Conservation (phyloP, 2,113 vertebrate genomes). For the Cottus gobio region DNA sequence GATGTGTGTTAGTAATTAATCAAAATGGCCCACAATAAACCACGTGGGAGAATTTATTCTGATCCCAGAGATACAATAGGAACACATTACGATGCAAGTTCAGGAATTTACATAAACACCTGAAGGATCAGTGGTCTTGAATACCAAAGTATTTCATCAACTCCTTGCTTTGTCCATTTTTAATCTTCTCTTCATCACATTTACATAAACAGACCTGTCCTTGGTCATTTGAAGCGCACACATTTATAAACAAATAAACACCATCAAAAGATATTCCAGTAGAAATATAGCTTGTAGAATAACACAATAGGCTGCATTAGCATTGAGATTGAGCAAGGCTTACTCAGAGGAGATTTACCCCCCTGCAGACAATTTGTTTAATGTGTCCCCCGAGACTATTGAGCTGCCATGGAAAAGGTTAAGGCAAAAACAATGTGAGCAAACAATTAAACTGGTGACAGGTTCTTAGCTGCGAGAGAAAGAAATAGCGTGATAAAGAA, state of each 20-base stretch:
- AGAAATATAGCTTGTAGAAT: constrained; percentile 22
- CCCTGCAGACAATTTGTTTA: constrained; percentile 58
- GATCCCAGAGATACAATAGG: neutral
- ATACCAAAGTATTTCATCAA: neutral
- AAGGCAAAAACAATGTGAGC: constrained; percentile 53
- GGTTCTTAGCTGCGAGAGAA: constrained; percentile 20
- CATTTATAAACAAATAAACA: constrained; percentile 31
- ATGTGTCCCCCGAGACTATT: constrained; percentile 55
- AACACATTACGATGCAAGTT: neutral
- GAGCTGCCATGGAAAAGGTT: constrained; percentile 60
- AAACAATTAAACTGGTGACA: constrained; percentile 64
- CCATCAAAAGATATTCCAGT: constrained; percentile 4
- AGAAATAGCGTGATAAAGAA: neutral
- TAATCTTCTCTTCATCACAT: constrained; percentile 25
- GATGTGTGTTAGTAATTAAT: neutral
- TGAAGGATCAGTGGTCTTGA: constrained; percentile 19
- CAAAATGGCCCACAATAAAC: neutral
- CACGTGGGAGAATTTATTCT: neutral
- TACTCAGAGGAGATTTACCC: constrained; percentile 35
- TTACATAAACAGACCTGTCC: constrained; percentile 37
- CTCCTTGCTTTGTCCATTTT: constrained; percentile 20
- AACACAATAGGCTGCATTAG: constrained; percentile 39
- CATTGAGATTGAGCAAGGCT: constrained; percentile 43
- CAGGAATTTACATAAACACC: constrained; percentile 22
- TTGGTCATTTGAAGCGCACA: neutral